phyloP scores from a whole-genome alignment of 2,797 vertebrate genomes.

The Syncerus caffer region DNA sequence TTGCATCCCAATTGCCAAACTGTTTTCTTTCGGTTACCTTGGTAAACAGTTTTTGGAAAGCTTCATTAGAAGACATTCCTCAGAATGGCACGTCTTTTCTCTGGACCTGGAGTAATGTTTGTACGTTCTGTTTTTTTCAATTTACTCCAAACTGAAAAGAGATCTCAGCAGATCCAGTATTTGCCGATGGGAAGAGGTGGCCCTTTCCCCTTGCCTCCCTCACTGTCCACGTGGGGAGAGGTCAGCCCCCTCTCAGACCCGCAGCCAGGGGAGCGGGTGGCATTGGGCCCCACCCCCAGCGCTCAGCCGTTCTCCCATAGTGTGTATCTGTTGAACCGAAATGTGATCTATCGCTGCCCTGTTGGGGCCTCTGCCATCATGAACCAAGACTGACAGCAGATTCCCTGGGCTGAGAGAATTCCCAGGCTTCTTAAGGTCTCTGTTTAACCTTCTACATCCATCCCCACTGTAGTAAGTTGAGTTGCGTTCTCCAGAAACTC shows the following conservation, averaged over 20 bases:
- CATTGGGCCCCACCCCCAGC: neutral
- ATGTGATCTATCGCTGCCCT: neutral
- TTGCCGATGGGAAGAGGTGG: neutral
- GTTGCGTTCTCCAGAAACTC: neutral
- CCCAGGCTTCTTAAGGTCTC: neutral
- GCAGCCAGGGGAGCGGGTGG: fast-evolving
- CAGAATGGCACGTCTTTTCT: neutral
- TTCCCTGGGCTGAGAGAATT: neutral
- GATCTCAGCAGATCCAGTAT: neutral
- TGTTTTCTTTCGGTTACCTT: neutral
- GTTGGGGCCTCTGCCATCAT: neutral
- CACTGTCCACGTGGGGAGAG: neutral
- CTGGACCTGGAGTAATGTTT: neutral
- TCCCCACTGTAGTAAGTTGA: neutral
- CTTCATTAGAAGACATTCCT: neutral
- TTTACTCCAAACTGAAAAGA: neutral
- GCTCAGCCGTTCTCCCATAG: no score
- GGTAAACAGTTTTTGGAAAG: neutral
- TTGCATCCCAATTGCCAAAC: neutral
- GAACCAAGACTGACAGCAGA: neutral
- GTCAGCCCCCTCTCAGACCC: neutral
- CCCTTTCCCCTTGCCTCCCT: fast-evolving
- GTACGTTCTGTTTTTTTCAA: neutral
- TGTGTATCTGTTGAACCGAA: neutral
- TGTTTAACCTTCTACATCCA: neutral